Evolutionary conservation across 2,888 invertebrate species (phyloP).

Genomic region (Anodontia alba): DNA sequence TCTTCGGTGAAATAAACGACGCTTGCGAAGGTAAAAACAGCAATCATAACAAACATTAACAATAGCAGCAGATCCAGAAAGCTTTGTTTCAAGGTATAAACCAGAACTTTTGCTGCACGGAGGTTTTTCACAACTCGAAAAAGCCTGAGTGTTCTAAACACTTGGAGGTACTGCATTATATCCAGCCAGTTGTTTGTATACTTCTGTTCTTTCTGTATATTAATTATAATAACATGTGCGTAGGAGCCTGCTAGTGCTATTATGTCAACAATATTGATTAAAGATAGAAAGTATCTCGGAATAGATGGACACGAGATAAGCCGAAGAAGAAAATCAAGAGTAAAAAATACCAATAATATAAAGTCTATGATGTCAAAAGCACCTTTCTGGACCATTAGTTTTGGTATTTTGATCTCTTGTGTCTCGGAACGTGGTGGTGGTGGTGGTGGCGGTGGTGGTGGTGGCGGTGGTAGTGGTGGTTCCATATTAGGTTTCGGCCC

Average conservation of each 20-base stretch:
- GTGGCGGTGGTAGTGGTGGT: not conserved
- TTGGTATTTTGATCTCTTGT: not conserved
- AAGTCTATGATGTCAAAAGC: slow-evolving; percentile 43
- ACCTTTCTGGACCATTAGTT: not conserved
- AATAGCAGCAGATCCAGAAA: slow-evolving; percentile 48
- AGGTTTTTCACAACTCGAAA: slow-evolving; percentile 54
- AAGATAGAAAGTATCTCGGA: slow-evolving; percentile 30
- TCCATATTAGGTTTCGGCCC: not conserved
- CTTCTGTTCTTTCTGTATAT: slow-evolving; percentile 29
- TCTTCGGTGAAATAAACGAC: slow-evolving; percentile 57
- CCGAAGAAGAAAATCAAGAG: slow-evolving; percentile 48
- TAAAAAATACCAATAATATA: slow-evolving; percentile 43
- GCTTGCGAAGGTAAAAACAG: slow-evolving; percentile 48
- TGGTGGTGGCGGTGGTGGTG: not conserved
- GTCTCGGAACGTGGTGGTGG: too few species aligned
- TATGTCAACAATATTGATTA: slow-evolving; percentile 52
- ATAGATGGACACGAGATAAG: slow-evolving; percentile 49
- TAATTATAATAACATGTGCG: slow-evolving; percentile 20
- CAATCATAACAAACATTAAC: slow-evolving; percentile 45
- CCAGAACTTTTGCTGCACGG: slow-evolving; percentile 52
- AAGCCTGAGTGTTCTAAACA: slow-evolving; percentile 55
- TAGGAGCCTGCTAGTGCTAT: slow-evolving; percentile 44
- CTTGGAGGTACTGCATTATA: slow-evolving; percentile 47
- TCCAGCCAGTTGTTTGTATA: slow-evolving; percentile 46
- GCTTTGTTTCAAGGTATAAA: slow-evolving; percentile 47